A percentile compares a stretch with the other conserved stretches of the same genome.
These are phyloP conservation scores for Tachina fera DNA, from an alignment of 2,888 invertebrate genomes.

Conservation along the genomic window DNA sequence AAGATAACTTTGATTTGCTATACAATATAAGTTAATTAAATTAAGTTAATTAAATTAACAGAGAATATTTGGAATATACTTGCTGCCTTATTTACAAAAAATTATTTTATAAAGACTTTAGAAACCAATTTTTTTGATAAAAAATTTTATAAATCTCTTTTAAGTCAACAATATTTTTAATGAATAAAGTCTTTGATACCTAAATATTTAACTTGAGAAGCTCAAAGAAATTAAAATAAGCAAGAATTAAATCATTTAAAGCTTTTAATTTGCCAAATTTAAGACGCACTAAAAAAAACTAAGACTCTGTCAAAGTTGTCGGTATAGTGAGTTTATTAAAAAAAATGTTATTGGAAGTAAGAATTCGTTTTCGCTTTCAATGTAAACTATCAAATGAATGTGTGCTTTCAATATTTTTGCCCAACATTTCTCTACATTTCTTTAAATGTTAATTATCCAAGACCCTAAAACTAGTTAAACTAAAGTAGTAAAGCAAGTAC, in stretches of 20 bases:
- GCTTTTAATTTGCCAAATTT: neutral
- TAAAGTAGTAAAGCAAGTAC: constrained; percentile 21
- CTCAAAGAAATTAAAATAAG: neutral
- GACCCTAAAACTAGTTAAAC: neutral
- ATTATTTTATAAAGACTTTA: neutral
- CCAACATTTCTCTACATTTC: neutral
- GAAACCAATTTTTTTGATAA: too few relatives aligned
- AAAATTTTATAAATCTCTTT: too few relatives aligned
- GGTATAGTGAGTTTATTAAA: too few relatives aligned
- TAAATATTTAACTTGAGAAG: too few relatives aligned
- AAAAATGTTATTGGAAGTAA: too few relatives aligned
- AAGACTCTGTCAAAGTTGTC: too few relatives aligned
- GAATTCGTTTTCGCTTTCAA: too few relatives aligned
- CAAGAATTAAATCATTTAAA: neutral
- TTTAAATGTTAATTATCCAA: neutral
- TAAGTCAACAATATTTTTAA: too few relatives aligned
- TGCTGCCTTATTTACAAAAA: too few relatives aligned
- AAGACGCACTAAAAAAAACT: too few relatives aligned
- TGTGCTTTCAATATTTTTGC: neutral
- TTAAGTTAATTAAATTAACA: neutral
- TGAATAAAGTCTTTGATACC: too few relatives aligned
- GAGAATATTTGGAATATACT: neutral
- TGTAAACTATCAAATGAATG: too few relatives aligned
- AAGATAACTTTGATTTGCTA: constrained; percentile 18
- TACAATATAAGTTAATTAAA: neutral